These are phyloP conservation scores for Agonopterix heracliana DNA, from an alignment of 2,888 invertebrate genomes.

Conservation along the genomic window DNA sequence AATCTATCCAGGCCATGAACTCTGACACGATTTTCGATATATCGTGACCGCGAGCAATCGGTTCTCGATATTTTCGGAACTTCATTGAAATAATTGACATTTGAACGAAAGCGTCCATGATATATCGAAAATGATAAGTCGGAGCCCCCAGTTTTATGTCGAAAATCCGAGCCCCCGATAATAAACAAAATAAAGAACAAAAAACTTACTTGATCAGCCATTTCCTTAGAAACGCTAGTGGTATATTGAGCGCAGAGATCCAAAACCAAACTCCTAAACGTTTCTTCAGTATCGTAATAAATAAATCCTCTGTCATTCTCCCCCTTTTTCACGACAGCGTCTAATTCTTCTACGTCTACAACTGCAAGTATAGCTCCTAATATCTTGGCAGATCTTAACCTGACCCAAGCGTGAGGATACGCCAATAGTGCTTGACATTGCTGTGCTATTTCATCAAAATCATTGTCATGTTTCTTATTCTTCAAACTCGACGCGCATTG, in stretches of 20 bases:
- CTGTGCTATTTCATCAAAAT: slow-evolving; percentile 78
- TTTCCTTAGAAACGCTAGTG: slow-evolving; percentile 80
- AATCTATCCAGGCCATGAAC: too few species aligned
- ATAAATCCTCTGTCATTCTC: slow-evolving; percentile 74
- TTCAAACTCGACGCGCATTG: slow-evolving; percentile 78
- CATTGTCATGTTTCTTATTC: slow-evolving; percentile 53
- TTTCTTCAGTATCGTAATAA: slow-evolving; percentile 76
- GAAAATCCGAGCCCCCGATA: too few species aligned
- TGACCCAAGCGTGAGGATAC: slow-evolving; percentile 92
- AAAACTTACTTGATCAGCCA: slow-evolving; percentile 80
- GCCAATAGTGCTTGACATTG: slow-evolving; percentile 83
- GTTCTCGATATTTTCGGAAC: too few species aligned
- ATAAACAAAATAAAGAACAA: too few species aligned
- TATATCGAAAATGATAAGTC: too few species aligned
- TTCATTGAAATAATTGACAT: too few species aligned
- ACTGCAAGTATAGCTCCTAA: slow-evolving; percentile 82
- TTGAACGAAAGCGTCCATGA: too few species aligned
- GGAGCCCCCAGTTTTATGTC: too few species aligned
- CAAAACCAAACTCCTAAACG: slow-evolving; percentile 80
- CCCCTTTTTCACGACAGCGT: slow-evolving; percentile 53
- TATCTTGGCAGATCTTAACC: slow-evolving; percentile 85
- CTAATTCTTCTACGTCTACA: slow-evolving; percentile 78
- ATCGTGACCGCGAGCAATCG: too few species aligned
- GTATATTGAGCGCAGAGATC: slow-evolving; percentile 86
- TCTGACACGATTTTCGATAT: too few species aligned